These are phyloP conservation scores for Conops quadrifasciatus DNA, from an alignment of 2,888 invertebrate species.

Conservation along the genomic window DNA sequence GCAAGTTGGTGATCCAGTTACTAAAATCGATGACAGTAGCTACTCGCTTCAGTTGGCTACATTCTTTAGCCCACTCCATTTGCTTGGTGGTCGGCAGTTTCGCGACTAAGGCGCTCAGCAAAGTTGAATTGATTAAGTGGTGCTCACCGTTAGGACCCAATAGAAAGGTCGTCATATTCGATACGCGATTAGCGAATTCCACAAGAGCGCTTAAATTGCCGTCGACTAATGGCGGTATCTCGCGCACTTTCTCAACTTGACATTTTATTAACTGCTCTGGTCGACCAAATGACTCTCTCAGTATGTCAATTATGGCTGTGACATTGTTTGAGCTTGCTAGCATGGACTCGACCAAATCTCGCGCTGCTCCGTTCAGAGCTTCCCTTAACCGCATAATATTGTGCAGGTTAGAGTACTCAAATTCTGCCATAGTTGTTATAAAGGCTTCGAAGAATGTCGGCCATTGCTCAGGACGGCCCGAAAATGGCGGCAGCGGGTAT, in stretches of 20 bases:
- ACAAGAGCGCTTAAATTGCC: conserved; percentile 21
- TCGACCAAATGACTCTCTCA: conserved; percentile 23
- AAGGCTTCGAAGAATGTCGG: conserved; percentile 32
- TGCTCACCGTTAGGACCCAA: conserved; percentile 20
- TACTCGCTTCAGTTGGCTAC: neutral
- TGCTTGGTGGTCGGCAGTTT: conserved; percentile 24
- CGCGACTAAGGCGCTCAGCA: conserved; percentile 36
- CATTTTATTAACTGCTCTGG: conserved; percentile 29
- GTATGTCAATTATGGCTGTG: conserved; percentile 6
- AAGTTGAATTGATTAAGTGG: conserved; percentile 37
- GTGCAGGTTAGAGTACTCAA: conserved; percentile 26
- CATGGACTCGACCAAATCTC: conserved; percentile 31
- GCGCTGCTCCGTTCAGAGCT: conserved; percentile 24
- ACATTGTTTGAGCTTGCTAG: conserved; percentile 29
- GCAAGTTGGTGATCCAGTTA: conserved; percentile 18
- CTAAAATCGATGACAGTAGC: conserved; percentile 30
- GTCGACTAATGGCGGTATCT: conserved; percentile 13
- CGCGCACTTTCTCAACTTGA: conserved; percentile 28
- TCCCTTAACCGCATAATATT: conserved; percentile 33
- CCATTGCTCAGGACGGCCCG: conserved; percentile 37
- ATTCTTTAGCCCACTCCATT: conserved; percentile 35
- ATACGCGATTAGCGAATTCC: conserved; percentile 35
- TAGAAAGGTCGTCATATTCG: conserved; percentile 37
- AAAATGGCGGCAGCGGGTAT: conserved; percentile 33
- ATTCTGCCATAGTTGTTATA: conserved; percentile 20